Base-by-base conservation (phyloP, 2,888 invertebrate genomes). In the Rhingia campestris region DNA sequence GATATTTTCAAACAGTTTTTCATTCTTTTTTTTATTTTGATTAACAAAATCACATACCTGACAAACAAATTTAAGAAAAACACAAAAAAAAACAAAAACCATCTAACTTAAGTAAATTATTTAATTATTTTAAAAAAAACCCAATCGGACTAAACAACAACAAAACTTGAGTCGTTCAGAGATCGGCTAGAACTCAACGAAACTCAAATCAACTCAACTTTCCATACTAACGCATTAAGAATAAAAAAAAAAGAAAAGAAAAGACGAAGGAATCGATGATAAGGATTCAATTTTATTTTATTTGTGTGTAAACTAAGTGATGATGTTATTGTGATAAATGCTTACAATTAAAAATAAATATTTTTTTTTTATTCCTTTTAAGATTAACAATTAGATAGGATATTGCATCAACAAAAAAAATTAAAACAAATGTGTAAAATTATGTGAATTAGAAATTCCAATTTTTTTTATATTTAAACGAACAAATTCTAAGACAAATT, bases 311-410 rank as follows among this genome's bases (percentile, higher is more conserved):
- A 74, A 74, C 79, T 75, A 64, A 84, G 84, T 84, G 84, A 84
- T 84, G 84, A 80, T 75, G 84, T 84, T 70, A 77, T 77, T 84
- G 84, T 84, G 84, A 84, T 84, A 84, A 49, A 84, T 80, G 80
- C 73, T 74, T 79, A 84, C 63, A 64, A 74, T 74, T 80, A 51
- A 43, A 70, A 64, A 35, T 32, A 39, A 39, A 49, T 75, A 41
- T 51, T 56, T 75, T 63, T 47, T 61, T 22, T 32, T 22, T 61
- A 73, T 61, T 80, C 66, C 12, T 5, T 9, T 32, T 63, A 73
- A 73, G 56, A 14, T 12, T n/a, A 45, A 49, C n/a, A 54, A 49
- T 37, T 58, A 4, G 7, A 37, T 9, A 64, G 22, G 49, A 32
- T 6, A 7, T 0, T 35, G 30, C 45, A 53, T 72, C 43, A 10